Base-by-base conservation (phyloP, 1,140 invertebrate species). In the Sinonovacula constricta region DNA sequence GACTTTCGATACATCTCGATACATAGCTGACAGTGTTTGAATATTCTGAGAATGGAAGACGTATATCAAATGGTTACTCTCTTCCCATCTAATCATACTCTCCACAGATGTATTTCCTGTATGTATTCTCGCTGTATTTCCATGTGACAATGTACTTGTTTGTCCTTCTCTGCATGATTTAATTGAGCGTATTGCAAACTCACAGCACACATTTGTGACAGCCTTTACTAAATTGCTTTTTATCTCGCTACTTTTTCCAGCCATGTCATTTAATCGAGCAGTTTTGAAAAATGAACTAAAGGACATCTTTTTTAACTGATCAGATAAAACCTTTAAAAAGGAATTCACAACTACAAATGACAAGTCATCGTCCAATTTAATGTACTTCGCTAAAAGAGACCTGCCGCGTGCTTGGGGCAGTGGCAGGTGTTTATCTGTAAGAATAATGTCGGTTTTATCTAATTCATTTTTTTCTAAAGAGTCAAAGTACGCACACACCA, bases 271-370 rank as follows among this genome's bases (percentile, higher is more conserved):
- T n/a, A 84, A 28, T 39, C 53, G 72, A 22, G 22, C 24, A n/a
- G 59, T 66, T 56, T 66, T 59, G 45, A 86, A 86, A 66, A 81
- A 86, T 10, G 70, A 30, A 75, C 84, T 86, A 2, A 62, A 26
- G 14, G 84, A 84, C 31, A 86, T 31, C 34, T 84, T 86, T 33
- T 82, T 86, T n/a, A 86, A 45, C 33, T 86, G 84, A 59, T 84
- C 84, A 10, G 80, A 60, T 34, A 86, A 60, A 18, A 86, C 81
- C 30, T 72, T 70, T 1, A 84, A 0, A 60, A 86, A 84, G 14
- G 65, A 65, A 14, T 80, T 60, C 2, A 84, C 56, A n/a, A 81
- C 12, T 18, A 63, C 70, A 36, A 66, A 86, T 0, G 82, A 83
- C 36, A 72, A 28, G 26, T 82, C 78, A 5, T 45, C 28, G 3